Evolutionary conservation across 2,888 invertebrate species (phyloP).

Genomic region (Zygothrica quintamaculata): DNA sequence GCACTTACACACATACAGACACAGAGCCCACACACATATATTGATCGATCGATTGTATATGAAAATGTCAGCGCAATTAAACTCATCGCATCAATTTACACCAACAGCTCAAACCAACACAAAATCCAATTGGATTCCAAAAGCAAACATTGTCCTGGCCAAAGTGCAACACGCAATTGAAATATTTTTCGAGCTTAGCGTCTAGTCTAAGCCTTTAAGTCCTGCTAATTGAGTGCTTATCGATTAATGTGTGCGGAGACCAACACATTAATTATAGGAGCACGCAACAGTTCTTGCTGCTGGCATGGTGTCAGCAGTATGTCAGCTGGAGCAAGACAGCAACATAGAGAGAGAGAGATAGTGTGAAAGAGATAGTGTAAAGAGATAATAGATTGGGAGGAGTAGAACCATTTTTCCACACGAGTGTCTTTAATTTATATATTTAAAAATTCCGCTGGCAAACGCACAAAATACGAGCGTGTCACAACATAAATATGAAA

Average conservation of each 20-base stretch:
- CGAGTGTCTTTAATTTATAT: constrained; percentile 47
- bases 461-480: constrained; percentile 60
- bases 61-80: constrained; percentile 78
- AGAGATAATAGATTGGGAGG: no score
- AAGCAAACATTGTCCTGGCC: not conserved
- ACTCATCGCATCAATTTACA: constrained; percentile 73
- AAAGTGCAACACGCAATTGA: constrained; percentile 53
- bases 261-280: constrained; percentile 52
- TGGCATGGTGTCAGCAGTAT: not conserved
- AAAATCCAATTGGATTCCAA: not conserved
- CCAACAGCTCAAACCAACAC: constrained; percentile 5
- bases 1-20: constrained; percentile 18
- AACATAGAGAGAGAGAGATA: not conserved
- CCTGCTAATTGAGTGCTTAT: constrained; percentile 78
- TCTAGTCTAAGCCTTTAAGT: constrained; percentile 70
- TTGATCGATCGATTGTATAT: constrained; percentile 63
- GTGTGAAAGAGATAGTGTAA: not conserved
- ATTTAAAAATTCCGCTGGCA: constrained; percentile 43
- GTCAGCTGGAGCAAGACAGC: no score
- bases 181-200: constrained; percentile 30
- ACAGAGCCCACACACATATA: constrained; percentile 33
- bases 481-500: constrained; percentile 17
- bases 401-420: constrained; percentile 20
- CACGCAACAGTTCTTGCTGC: constrained; percentile 42
- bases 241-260: constrained; percentile 56